phyloP scores from a whole-genome alignment of 1,140 invertebrate genomes.

The Musca domestica region DNA sequence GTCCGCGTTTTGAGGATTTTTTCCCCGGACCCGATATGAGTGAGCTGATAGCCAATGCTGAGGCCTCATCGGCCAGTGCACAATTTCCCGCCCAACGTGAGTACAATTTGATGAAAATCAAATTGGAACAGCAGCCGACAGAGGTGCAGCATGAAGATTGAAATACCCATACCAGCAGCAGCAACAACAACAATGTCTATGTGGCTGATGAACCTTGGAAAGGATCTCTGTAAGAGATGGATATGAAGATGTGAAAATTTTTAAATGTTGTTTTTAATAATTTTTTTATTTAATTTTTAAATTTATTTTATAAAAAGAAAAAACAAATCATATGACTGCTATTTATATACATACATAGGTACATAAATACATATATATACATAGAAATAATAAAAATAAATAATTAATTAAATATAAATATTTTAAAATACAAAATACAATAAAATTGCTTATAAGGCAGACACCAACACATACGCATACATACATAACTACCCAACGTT shows the following conservation, averaged over 20 bases:
- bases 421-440: neutral
- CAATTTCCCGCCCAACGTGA: slow-evolving; percentile 65
- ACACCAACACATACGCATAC: neutral
- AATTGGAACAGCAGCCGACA: slow-evolving; percentile 48
- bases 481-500: too few relatives aligned
- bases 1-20: slow-evolving; percentile 56
- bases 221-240: neutral
- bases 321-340: slow-evolving; percentile 47
- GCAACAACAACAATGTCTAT: too few relatives aligned
- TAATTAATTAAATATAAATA: neutral
- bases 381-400: neutral
- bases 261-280: too few relatives aligned
- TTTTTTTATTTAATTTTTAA: too few relatives aligned
- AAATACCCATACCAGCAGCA: slow-evolving; percentile 24
- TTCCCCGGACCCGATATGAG: slow-evolving; percentile 59
- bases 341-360: slow-evolving; percentile 50
- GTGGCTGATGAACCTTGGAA: neutral
- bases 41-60: slow-evolving; percentile 65
- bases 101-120: slow-evolving; percentile 50
- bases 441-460: neutral
- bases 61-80: slow-evolving; percentile 69
- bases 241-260: neutral
- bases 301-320: too few relatives aligned
- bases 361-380: slow-evolving; percentile 38
- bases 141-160: slow-evolving; percentile 51